These are phyloP conservation scores for Lucilia sericata DNA, from an alignment of 1,140 invertebrate species.

Conservation along the genomic window DNA sequence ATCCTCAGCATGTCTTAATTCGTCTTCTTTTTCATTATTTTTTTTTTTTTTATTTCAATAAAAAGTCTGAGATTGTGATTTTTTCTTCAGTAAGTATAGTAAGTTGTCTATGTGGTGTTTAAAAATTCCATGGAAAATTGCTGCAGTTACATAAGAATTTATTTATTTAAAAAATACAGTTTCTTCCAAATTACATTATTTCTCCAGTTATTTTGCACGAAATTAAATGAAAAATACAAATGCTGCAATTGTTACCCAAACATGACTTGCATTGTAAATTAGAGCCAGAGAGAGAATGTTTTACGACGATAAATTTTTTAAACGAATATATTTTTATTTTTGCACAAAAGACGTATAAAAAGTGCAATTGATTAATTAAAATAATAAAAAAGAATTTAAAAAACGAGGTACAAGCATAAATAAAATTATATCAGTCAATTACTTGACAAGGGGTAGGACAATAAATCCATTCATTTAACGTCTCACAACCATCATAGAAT, in stretches of 20 bases:
- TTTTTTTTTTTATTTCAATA: background rate
- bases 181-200: background rate
- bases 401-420: background rate
- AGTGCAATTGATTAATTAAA: slow-evolving; percentile 4
- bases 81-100: background rate
- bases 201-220: background rate
- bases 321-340: background rate
- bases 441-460: background rate
- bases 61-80: background rate
- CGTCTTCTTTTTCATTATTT: background rate
- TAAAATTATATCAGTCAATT: slow-evolving; percentile 1
- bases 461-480: background rate
- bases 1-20: background rate
- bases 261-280: slow-evolving; percentile 11
- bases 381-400: background rate
- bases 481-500: no score
- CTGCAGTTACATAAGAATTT: slow-evolving; percentile 11
- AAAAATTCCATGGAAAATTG: background rate
- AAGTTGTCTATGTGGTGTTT: background rate
- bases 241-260: background rate
- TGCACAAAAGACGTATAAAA: background rate
- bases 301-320: background rate
- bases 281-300: background rate
- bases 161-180: background rate
- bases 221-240: slow-evolving; percentile 5